A percentile compares a stretch with the other conserved stretches of the same genome.
Conservation (phyloP, 2,888 invertebrate species). For the Drosophila limbata region DNA sequence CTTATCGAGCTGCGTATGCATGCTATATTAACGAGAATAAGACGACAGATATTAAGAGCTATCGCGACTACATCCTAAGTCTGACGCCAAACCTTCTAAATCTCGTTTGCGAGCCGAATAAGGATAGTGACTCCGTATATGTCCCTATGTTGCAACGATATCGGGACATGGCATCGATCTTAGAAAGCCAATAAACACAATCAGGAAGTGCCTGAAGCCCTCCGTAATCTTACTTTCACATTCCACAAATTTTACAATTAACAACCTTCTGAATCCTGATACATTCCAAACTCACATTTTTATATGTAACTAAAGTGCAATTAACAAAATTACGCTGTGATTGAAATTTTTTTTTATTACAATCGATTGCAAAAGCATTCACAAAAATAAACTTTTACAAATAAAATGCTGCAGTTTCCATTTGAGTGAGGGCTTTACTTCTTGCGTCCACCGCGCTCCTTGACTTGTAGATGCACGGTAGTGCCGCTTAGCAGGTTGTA, state of each 20-base stretch:
- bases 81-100: slow-evolving; percentile 85
- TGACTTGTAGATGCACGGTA: slow-evolving; percentile 94
- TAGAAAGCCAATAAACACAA: slow-evolving; percentile 50
- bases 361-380: slow-evolving; percentile 63
- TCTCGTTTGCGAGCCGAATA: slow-evolving; percentile 90
- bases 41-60: slow-evolving; percentile 63
- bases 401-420: slow-evolving; percentile 20
- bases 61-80: slow-evolving; percentile 81
- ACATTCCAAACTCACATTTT: slow-evolving; percentile 49
- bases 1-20: slow-evolving; percentile 89
- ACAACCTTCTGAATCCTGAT: slow-evolving; percentile 18
- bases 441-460: slow-evolving; percentile 99
- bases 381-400: slow-evolving; percentile 57
- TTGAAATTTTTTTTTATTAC: slow-evolving; percentile 69
- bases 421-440: slow-evolving; percentile 88
- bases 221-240: slow-evolving; percentile 25
- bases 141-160: slow-evolving; percentile 90
- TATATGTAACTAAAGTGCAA: slow-evolving; percentile 70
- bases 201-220: slow-evolving; percentile 3
- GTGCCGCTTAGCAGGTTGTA: slow-evolving; percentile 96
- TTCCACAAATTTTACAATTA: slow-evolving; percentile 15
- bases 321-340: slow-evolving; percentile 69
- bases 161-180: slow-evolving; percentile 86
- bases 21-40: slow-evolving; percentile 78
- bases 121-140: slow-evolving; percentile 91